Conservation (phyloP, 2,888 invertebrate species). For the Thereva nobilitata region DNA sequence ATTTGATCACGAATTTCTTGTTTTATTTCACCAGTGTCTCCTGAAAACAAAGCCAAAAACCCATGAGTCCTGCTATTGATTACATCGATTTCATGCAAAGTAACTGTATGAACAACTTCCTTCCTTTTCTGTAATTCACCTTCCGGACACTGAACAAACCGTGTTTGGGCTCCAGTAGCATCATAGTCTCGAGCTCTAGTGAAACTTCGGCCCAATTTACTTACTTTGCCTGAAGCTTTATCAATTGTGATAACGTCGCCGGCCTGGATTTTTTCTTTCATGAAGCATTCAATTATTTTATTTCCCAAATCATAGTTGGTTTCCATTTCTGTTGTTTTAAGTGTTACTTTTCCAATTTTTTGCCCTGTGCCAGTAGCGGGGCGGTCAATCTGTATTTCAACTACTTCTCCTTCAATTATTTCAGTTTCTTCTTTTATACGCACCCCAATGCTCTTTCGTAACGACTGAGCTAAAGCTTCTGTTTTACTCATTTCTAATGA, state of each 20-base stretch:
- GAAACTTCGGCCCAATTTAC: constrained; percentile 89
- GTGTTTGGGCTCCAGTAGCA: constrained; percentile 84
- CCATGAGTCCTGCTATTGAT: constrained; percentile 98
- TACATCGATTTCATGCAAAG: constrained; percentile 98
- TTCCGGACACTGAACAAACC: constrained; percentile 98
- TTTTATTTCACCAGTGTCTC: constrained; percentile 99
- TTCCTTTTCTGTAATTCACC: constrained; percentile 98
- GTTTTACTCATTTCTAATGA: constrained; percentile 99
- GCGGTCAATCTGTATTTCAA: constrained; percentile 94
- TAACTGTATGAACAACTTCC: constrained; percentile 97
- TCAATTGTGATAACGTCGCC: constrained; percentile 98
- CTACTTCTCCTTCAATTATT: constrained; percentile 98
- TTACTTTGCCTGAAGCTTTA: constrained; percentile 95
- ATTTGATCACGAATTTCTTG: constrained; percentile 97
- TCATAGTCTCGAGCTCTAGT: constrained; percentile 97
- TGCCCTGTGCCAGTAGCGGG: constrained; percentile 86
- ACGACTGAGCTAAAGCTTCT: constrained; percentile 94
- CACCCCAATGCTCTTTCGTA: constrained; percentile 96
- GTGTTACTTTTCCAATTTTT: constrained; percentile 85
- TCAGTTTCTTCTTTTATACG: constrained; percentile 97
- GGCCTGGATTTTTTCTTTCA: constrained; percentile 94
- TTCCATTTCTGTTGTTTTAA: constrained; percentile 99
- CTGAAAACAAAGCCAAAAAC: constrained; percentile 94
- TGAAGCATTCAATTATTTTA: constrained; percentile 95
- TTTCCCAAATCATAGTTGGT: constrained; percentile 97